These are phyloP conservation scores for Galeopsomyia nigrocyanea DNA, from an alignment of 2,888 invertebrate genomes.

Conservation along the genomic window DNA sequence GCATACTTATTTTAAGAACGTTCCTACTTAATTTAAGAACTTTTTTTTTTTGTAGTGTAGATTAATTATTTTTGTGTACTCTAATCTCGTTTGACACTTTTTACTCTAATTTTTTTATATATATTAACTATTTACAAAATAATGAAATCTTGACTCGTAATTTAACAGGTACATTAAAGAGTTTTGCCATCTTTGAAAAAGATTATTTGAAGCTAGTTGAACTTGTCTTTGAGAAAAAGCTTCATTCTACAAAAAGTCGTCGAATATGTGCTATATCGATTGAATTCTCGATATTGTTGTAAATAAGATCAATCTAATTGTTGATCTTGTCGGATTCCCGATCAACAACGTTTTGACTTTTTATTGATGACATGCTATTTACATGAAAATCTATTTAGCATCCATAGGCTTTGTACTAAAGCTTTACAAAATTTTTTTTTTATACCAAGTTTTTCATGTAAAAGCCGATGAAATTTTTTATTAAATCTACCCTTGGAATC, in stretches of 20 bases:
- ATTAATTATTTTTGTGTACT: not conserved
- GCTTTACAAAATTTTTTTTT: constrained; percentile 32
- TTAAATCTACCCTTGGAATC: constrained; percentile 8
- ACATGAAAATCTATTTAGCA: constrained; percentile 32
- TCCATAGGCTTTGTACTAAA: constrained; percentile 42
- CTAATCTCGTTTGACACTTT: not conserved
- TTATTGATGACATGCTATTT: constrained; percentile 28
- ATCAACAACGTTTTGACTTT: constrained; percentile 28
- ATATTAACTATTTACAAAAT: constrained; percentile 23
- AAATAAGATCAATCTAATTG: not conserved
- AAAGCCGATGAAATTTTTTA: not conserved
- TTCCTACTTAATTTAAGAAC: too few species aligned
- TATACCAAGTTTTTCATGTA: not conserved
- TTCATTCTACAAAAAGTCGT: not conserved
- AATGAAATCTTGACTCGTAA: not conserved
- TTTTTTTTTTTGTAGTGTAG: too few species aligned
- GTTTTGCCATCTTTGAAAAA: too few species aligned
- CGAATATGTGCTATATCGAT: constrained; percentile 7
- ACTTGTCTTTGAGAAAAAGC: constrained; percentile 1
- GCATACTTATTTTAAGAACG: too few species aligned
- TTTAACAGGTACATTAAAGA: not conserved
- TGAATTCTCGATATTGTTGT: not conserved
- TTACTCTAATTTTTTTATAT: constrained; percentile 10
- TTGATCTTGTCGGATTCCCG: not conserved
- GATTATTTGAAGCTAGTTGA: too few species aligned